These are phyloP conservation scores for Lepus americanus DNA, from an alignment of 2,113 vertebrate species.

Conservation along the genomic window DNA sequence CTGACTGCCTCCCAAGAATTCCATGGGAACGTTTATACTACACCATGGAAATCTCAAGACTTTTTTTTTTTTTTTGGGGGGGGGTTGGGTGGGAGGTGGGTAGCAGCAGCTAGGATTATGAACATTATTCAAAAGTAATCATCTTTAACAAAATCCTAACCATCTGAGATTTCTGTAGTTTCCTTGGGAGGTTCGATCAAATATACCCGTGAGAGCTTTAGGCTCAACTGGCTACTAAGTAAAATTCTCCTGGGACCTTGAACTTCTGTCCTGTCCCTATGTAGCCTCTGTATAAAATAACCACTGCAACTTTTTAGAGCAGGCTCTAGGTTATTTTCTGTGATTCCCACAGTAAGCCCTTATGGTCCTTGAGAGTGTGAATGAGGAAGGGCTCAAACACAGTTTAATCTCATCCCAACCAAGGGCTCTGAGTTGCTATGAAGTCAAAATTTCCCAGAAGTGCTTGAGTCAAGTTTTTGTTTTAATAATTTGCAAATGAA, in stretches of 20 bases:
- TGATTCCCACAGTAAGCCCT: background rate
- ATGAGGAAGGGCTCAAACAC: background rate
- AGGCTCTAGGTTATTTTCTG: background rate
- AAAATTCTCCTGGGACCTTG: background rate
- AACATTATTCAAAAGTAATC: background rate
- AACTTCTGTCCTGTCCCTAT: background rate
- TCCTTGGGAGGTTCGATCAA: background rate
- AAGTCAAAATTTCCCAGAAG: background rate
- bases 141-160: background rate
- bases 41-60: background rate
- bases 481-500: background rate
- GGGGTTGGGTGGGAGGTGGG: too few species aligned
- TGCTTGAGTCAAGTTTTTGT: background rate
- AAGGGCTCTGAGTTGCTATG: background rate
- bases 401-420: background rate
- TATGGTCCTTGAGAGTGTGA: background rate
- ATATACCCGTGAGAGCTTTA: background rate
- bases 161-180: background rate
- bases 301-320: background rate
- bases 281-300: background rate
- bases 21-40: background rate
- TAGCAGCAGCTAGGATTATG: background rate
- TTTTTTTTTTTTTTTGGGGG: too few species aligned
- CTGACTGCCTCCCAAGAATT: background rate
- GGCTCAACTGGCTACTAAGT: background rate